These are phyloP conservation scores for Prionace glauca DNA, from an alignment of 2,797 vertebrate genomes.

Conservation along the genomic window DNA sequence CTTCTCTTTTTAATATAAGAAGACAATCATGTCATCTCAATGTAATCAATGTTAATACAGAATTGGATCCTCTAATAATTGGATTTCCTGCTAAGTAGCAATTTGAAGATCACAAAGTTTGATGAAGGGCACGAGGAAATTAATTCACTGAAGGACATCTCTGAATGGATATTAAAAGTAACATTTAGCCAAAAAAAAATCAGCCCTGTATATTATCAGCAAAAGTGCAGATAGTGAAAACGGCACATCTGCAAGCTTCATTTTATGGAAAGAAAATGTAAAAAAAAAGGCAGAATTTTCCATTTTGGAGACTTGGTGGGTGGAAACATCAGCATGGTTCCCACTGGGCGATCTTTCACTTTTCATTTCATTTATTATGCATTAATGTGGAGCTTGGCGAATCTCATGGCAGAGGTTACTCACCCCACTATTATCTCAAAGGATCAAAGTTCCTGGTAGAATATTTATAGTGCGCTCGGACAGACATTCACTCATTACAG, in stretches of 20 bases:
- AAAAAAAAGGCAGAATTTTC: too few relatives aligned
- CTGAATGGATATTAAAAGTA: slow-evolving; percentile 30
- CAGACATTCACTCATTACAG: too few relatives aligned
- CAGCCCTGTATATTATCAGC: neutral
- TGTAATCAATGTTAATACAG: slow-evolving; percentile 38
- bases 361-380: too few relatives aligned
- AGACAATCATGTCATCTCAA: slow-evolving; percentile 19
- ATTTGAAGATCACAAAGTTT: slow-evolving; percentile 37
- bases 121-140: slow-evolving; percentile 32
- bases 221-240: neutral
- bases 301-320: too few relatives aligned
- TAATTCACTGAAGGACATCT: slow-evolving; percentile 10
- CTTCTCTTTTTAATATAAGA: slow-evolving; percentile 28
- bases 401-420: too few relatives aligned
- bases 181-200: neutral
- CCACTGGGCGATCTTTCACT: too few relatives aligned
- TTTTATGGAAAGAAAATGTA: neutral
- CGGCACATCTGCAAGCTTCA: neutral
- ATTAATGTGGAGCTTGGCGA: too few relatives aligned
- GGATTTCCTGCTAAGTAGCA: slow-evolving; percentile 33
- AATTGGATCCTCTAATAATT: slow-evolving; percentile 20
- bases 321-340: too few relatives aligned
- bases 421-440: too few relatives aligned
- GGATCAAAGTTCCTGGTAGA: too few relatives aligned
- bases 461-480: too few relatives aligned